Conservation (phyloP, 2,888 invertebrate species). For the Ectobius pallidus region DNA sequence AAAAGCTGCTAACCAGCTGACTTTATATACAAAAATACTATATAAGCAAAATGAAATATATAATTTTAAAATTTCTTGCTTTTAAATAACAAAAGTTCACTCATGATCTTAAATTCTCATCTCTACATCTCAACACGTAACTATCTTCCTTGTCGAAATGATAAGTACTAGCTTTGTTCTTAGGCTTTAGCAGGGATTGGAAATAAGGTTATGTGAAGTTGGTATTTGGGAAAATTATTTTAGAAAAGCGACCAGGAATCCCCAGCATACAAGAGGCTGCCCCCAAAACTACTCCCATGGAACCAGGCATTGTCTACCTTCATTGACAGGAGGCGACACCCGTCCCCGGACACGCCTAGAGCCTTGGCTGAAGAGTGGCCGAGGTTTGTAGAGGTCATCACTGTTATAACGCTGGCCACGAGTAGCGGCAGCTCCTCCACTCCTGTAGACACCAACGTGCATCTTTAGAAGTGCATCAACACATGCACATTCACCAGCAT, state of each 20-base stretch:
- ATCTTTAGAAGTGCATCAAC: too few species aligned
- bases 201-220: neutral
- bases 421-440: constrained; percentile 5
- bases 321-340: neutral
- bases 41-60: too few species aligned
- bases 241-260: neutral
- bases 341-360: constrained; percentile 34
- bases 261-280: neutral
- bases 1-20: too few species aligned
- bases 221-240: neutral
- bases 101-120: neutral
- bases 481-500: too few species aligned
- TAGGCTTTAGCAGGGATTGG: neutral
- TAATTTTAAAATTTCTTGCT: too few species aligned
- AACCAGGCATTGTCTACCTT: neutral
- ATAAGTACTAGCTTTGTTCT: neutral
- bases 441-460: neutral
- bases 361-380: constrained; percentile 63
- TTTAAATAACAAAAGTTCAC: neutral
- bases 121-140: neutral
- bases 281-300: neutral
- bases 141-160: neutral
- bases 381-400: constrained; percentile 74
- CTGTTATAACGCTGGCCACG: constrained; percentile 65
- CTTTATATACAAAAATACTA: too few species aligned